phyloP scores from a whole-genome alignment of 2,797 vertebrate species.

The Crax fasciolata region DNA sequence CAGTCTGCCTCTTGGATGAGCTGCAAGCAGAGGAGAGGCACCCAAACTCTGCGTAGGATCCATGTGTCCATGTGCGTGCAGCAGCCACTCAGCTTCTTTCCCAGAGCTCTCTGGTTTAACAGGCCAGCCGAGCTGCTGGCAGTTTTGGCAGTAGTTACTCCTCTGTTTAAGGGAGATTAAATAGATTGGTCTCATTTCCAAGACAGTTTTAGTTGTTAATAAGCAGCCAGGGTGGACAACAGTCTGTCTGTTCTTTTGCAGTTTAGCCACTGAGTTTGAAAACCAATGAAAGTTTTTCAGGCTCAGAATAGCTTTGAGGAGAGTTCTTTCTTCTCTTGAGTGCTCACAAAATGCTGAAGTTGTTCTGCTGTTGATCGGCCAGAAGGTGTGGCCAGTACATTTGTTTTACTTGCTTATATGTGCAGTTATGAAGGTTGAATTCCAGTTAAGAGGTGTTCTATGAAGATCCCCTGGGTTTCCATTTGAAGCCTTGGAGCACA shows the following conservation, averaged over 20 bases:
- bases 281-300: background rate
- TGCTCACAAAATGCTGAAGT: background rate
- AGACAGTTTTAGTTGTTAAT: background rate
- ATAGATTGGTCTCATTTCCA: background rate
- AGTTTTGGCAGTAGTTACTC: background rate
- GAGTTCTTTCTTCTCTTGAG: background rate
- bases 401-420: background rate
- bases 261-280: background rate
- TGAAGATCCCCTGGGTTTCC: background rate
- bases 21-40: background rate
- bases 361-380: background rate
- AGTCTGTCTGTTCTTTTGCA: background rate
- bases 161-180: background rate
- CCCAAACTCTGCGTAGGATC: background rate
- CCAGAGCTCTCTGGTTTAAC: background rate
- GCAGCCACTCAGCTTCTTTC: background rate
- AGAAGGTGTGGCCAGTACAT: background rate
- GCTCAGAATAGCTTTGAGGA: background rate
- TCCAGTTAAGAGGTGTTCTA: background rate
- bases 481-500: background rate
- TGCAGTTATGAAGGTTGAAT: background rate
- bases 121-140: background rate
- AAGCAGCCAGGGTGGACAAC: background rate
- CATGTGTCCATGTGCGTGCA: accelerated
- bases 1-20: background rate